Evolutionary conservation across 2,113 vertebrate species (phyloP).

Genomic region (Hymenochirus boettgeri): DNA sequence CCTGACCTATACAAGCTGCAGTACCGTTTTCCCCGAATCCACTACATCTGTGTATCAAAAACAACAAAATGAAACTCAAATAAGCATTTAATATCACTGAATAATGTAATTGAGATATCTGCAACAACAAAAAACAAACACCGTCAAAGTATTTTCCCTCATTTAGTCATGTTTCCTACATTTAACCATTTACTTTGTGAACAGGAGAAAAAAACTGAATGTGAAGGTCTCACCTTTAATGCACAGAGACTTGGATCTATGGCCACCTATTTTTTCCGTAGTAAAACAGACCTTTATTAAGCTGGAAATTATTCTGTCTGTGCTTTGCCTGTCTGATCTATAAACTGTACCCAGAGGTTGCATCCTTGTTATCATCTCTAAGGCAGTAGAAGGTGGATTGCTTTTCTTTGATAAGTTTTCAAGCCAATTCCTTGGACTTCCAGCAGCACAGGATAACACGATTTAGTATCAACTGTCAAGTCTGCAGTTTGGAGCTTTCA

Average conservation of each 20-base stretch:
- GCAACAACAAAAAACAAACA: no score
- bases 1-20: no score
- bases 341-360: conserved; percentile 27
- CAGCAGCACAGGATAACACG: conserved; percentile 12
- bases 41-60: no score
- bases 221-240: conserved; percentile 17
- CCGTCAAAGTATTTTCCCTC: no score
- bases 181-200: background rate
- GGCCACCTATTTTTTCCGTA: conserved; percentile 8
- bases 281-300: conserved; percentile 35
- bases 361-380: conserved; percentile 15
- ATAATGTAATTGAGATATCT: no score
- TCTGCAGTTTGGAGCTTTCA: background rate
- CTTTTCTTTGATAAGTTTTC: conserved; percentile 25
- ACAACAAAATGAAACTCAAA: no score
- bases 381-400: conserved; percentile 17
- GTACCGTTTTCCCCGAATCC: no score
- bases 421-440: conserved; percentile 25
- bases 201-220: background rate
- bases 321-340: conserved; percentile 29
- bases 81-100: no score
- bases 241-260: conserved; percentile 21
- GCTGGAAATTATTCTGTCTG: conserved; percentile 23
- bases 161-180: background rate
- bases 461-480: conserved; percentile 18